Evolutionary conservation across 2,797 vertebrate species (phyloP).

Genomic region (Lepus townsendii): DNA sequence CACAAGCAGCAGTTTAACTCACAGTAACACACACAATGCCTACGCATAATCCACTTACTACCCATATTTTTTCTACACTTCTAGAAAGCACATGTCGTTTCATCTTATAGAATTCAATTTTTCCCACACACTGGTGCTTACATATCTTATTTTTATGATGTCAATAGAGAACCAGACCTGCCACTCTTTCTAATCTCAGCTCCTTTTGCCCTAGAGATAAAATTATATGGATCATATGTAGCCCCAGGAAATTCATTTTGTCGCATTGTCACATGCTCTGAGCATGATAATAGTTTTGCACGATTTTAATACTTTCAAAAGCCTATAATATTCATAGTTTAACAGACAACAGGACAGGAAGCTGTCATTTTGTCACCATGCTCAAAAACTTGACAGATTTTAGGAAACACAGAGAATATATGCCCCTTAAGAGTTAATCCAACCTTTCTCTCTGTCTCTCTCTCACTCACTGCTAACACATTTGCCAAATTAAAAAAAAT

Average conservation of each 20-base stretch:
- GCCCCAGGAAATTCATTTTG: conserved; percentile 95
- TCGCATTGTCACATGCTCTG: conserved; percentile 94
- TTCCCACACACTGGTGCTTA: not conserved
- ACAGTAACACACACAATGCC: too few species aligned
- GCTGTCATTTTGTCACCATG: conserved; percentile 93
- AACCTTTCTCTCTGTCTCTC: too few species aligned
- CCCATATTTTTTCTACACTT: not conserved
- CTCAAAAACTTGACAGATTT: conserved; percentile 94
- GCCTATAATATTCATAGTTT: conserved; percentile 95
- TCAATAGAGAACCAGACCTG: not conserved
- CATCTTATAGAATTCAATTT: not conserved
- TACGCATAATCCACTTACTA: too few species aligned
- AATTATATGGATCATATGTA: conserved; percentile 92
- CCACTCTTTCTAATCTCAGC: conserved; percentile 86
- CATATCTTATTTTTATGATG: not conserved
- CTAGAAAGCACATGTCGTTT: not conserved
- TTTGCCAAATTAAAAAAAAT: too few species aligned
- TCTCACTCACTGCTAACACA: too few species aligned
- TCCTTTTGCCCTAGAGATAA: conserved; percentile 93
- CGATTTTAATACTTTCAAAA: conserved; percentile 95
- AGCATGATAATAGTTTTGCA: conserved; percentile 94
- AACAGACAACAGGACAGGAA: conserved; percentile 95
- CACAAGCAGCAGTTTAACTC: too few species aligned
- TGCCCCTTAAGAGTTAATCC: conserved; percentile 90
- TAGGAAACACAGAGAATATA: conserved; percentile 95